Base-by-base conservation (phyloP, 2,113 vertebrate genomes). In the Tragelaphus imberbis region DNA sequence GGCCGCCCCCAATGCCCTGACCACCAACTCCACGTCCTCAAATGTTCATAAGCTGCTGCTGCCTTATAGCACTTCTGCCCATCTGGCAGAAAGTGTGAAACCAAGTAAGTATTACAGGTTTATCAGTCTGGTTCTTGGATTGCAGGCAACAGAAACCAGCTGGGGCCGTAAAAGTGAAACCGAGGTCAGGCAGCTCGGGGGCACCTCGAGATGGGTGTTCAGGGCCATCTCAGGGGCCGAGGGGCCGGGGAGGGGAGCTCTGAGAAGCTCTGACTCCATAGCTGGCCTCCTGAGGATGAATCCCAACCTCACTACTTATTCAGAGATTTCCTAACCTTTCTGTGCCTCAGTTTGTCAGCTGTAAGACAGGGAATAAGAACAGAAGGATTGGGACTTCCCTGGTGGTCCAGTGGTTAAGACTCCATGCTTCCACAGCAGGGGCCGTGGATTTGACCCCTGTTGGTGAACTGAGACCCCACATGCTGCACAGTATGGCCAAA, bases 71-170 rank as follows among this genome's bases (percentile, higher is more conserved):
- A 19, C 65, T 84, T 80, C 1, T 0, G 58, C 58, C 33, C 51
- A 5, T 82, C 90, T 90, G 94, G 91, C 51, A 97, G 81, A 75
- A 91, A 30, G 58, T 51, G 53, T 94, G 77, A 97, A 97, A 94
- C 49, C 59, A 80, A 95, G 84, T 90, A 84, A 91, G 33, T 51
- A 87, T 88, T 86, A 55, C 1, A 58, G 56, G 79, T 95, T 91
- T 97, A 88, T 97, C 88, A 86, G 2, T 88, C 13, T 3, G 4
- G 30, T 81, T 93, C 94, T 97, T 90, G 71, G 49, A 91, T 94
- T 97, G 81, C 88, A 88, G 51, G 82, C 82, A 92, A 88, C 36
- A 97, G 97, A 97, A 97, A 71, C 93, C 88, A 89, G 11, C 30
- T 49, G 13, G 15, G 65, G 59, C 80, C n/a, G 19, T 51, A 61